These are phyloP conservation scores for Nomada hirtipes DNA, from an alignment of 2,888 invertebrate species.

Conservation along the genomic window DNA sequence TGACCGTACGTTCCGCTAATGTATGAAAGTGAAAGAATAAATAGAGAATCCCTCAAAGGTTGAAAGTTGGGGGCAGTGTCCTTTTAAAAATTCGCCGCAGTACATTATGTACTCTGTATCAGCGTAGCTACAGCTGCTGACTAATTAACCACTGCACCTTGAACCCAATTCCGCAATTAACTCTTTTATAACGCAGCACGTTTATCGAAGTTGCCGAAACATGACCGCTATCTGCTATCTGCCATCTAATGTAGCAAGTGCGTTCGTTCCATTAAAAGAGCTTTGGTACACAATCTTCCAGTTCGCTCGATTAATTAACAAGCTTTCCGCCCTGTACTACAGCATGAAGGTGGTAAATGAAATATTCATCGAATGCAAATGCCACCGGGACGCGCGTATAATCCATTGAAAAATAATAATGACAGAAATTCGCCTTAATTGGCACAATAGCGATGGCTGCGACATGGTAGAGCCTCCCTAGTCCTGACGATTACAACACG, in stretches of 20 bases:
- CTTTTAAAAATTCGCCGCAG: neutral
- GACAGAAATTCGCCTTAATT: conserved; percentile 80
- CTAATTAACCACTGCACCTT: conserved; percentile 17
- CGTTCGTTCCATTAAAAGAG: conserved; percentile 19
- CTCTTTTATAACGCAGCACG: neutral
- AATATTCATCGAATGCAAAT: conserved; percentile 81
- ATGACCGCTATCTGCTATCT: neutral
- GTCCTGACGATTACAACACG: conserved; percentile 78
- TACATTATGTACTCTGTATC: neutral
- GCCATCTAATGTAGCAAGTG: neutral
- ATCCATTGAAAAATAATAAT: conserved; percentile 80
- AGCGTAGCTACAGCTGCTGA: conserved; percentile 16
- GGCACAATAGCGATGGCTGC: conserved; percentile 73
- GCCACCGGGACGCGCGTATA: conserved; percentile 67
- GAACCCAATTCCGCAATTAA: conserved; percentile 31
- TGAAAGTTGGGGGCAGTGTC: no score
- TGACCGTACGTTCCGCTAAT: neutral
- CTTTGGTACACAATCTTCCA: conserved; percentile 14
- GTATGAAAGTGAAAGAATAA: neutral
- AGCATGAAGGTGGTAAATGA: conserved; percentile 53
- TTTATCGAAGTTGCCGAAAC: conserved; percentile 19
- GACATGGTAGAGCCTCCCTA: conserved; percentile 53
- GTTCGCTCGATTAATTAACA: conserved; percentile 64
- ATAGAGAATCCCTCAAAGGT: neutral
- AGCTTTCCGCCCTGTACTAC: conserved; percentile 37